These are phyloP conservation scores for Druceiella hillmani DNA, from an alignment of 2,888 invertebrate species.

Conservation along the genomic window DNA sequence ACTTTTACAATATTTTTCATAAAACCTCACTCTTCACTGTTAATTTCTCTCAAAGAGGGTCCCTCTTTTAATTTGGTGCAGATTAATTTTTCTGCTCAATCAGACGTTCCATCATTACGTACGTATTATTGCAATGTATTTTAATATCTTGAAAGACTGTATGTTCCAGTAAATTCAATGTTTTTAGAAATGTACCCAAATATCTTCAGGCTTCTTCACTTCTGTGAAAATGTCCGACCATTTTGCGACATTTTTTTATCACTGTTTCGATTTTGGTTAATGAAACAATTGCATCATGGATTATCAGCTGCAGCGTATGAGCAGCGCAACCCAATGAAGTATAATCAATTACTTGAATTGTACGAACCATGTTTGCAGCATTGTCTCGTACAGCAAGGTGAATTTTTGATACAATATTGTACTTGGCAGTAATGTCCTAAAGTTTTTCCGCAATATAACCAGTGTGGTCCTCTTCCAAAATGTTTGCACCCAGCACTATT, in stretches of 20 bases:
- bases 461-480: constrained; percentile 12
- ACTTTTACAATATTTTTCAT: constrained; percentile 12
- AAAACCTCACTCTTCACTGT: constrained; percentile 9
- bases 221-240: constrained; percentile 11
- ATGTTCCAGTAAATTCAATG: too few species aligned
- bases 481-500: constrained; percentile 11
- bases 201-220: constrained; percentile 11
- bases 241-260: constrained; percentile 11
- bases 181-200: constrained; percentile 10
- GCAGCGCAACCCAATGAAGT: constrained; percentile 16
- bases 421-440: constrained; percentile 1
- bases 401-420: constrained; percentile 3
- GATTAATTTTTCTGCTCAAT: constrained; percentile 12
- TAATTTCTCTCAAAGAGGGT: constrained; percentile 5
- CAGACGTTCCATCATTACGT: constrained; percentile 11
- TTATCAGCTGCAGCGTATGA: constrained; percentile 14
- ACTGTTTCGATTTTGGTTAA: constrained; percentile 11
- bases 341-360: too few species aligned
- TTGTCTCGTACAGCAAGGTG: constrained; percentile 13
- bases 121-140: constrained; percentile 3
- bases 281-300: constrained; percentile 14
- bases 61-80: constrained; percentile 8
- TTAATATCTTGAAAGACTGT: too few species aligned
- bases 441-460: constrained; percentile 7
- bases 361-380: constrained; percentile 13